A percentile compares a stretch with the other conserved stretches of the same genome.
These are phyloP conservation scores for Henicopernis longicauda DNA, from an alignment of 2,113 vertebrate species.

Conservation along the genomic window DNA sequence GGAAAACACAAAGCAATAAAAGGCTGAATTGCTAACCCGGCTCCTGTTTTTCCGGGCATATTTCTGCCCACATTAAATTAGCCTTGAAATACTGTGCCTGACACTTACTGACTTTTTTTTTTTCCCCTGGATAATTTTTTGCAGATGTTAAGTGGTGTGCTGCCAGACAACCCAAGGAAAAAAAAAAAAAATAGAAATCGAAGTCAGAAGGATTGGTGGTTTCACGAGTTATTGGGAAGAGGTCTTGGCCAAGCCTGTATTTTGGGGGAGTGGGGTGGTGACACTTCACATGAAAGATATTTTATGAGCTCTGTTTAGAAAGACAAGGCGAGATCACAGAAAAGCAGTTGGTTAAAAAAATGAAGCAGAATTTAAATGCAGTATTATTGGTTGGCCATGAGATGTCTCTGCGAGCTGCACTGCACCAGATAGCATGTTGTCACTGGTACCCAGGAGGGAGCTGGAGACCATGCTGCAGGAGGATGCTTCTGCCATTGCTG, in stretches of 20 bases:
- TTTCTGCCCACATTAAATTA: not conserved
- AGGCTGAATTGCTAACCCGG: not conserved
- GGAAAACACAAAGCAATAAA: not conserved
- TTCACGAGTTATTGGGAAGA: not conserved
- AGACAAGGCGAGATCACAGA: not conserved
- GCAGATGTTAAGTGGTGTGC: not conserved
- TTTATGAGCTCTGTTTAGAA: not conserved
- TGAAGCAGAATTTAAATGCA: not conserved
- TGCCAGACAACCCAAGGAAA: not conserved
- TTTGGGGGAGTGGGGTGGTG: not conserved
- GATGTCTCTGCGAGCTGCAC: not conserved
- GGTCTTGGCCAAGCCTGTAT: not conserved
- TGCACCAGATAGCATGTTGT: fast-evolving
- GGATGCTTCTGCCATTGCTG: not conserved
- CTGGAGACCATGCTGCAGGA: not conserved
- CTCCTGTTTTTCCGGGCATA: not conserved
- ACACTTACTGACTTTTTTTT: not conserved
- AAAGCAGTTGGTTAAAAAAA: not conserved
- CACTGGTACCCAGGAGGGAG: not conserved
- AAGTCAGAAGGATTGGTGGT: not conserved
- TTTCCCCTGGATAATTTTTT: not conserved
- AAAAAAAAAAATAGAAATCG: fast-evolving
- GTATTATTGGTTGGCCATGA: not conserved
- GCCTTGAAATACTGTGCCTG: not conserved
- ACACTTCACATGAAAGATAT: not conserved